phyloP scores from a whole-genome alignment of 2,797 vertebrate genomes.

The Chrosomus eos region DNA sequence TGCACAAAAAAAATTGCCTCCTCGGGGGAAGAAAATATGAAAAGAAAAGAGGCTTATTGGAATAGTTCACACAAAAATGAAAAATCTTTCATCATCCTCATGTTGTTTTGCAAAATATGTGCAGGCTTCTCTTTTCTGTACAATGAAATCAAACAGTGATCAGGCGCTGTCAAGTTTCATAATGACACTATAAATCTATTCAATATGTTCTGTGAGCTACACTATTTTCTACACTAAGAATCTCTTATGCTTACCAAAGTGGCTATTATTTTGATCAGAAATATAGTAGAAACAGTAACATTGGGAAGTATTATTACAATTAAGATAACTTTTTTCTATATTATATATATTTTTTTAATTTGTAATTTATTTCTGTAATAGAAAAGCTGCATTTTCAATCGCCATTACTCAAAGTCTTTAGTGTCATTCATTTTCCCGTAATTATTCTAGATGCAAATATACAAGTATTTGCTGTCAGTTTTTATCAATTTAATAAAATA shows the following conservation, averaged over 20 bases:
- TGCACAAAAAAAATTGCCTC: neutral
- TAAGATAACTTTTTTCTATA: neutral
- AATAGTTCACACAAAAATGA: neutral
- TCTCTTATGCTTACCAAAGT: neutral
- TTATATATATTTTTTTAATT: neutral
- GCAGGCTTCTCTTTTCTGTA: neutral
- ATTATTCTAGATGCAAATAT: neutral
- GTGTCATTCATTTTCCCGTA: neutral
- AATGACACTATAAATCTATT: neutral
- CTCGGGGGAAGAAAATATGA: neutral
- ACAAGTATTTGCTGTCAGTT: neutral
- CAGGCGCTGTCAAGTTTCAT: neutral
- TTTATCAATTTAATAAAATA: neutral
- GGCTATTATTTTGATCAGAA: neutral
- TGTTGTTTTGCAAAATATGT: neutral
- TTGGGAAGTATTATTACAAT: neutral
- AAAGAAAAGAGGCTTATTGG: slow-evolving; percentile 7
- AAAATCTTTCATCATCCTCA: slow-evolving; percentile 6
- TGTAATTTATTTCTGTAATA: neutral
- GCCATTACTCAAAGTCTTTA: neutral
- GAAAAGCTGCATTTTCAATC: neutral
- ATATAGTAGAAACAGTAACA: neutral
- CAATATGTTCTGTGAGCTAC: neutral
- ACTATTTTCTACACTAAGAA: neutral
- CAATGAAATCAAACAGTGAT: neutral